These are phyloP conservation scores for Agapornis canus DNA, from an alignment of 2,797 vertebrate species.

Conservation along the genomic window DNA sequence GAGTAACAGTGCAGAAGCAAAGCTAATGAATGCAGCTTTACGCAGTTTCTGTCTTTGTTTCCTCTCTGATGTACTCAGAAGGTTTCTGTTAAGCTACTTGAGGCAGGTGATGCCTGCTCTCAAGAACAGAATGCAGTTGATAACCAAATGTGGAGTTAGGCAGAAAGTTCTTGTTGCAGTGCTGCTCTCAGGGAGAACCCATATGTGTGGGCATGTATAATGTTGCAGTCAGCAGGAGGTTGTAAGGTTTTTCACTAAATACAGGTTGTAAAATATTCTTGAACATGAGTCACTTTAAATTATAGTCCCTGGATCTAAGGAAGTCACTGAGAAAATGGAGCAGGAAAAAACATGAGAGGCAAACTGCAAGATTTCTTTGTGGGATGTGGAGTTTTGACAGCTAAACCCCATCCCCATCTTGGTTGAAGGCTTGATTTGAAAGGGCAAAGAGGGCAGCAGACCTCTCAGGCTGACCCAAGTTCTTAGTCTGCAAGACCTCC, in stretches of 20 bases:
- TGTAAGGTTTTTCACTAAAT: conserved; percentile 39
- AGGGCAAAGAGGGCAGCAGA: not conserved
- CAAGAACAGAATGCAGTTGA: not conserved
- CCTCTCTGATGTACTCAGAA: not conserved
- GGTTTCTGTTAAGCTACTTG: not conserved
- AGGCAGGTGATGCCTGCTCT: not conserved
- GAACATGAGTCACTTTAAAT: conserved; percentile 61
- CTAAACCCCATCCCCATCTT: not conserved
- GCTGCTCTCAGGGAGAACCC: not conserved
- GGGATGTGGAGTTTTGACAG: conserved; percentile 4
- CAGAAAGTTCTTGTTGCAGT: conserved; percentile 3
- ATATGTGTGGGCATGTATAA: not conserved
- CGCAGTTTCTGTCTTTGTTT: not conserved
- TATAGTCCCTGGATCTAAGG: not conserved
- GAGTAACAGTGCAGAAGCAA: not conserved
- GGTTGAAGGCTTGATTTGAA: not conserved
- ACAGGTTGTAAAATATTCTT: conserved; percentile 44
- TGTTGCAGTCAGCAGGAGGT: conserved; percentile 3
- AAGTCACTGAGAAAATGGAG: conserved; percentile 59
- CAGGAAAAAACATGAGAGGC: not conserved
- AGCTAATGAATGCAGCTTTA: not conserved
- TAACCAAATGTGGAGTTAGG: not conserved
- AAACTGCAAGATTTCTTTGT: not conserved
- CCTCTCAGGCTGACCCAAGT: not conserved
- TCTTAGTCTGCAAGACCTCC: not conserved